Percentiles rank a stretch among this genome's conserved stretches.
These are phyloP conservation scores for Choreutis nemorana DNA, from an alignment of 2,888 invertebrate species.

Conservation along the genomic window DNA sequence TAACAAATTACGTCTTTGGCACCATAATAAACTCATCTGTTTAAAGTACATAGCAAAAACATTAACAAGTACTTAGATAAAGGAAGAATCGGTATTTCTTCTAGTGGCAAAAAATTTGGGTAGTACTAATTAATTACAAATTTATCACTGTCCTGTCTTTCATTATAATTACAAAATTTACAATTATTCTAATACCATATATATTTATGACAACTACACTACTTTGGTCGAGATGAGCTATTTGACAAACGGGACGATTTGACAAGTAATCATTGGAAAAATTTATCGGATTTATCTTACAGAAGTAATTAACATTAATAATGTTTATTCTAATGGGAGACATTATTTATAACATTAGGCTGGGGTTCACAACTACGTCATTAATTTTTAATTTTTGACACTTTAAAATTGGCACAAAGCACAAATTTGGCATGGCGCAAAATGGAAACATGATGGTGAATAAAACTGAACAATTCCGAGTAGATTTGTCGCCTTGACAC, in stretches of 20 bases:
- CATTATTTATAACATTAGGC: slow-evolving; percentile 19
- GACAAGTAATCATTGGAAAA: background rate
- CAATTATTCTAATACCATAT: slow-evolving; percentile 16
- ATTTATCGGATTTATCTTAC: background rate
- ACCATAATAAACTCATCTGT: too few relatives aligned
- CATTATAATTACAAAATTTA: slow-evolving; percentile 43
- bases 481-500: too few relatives aligned
- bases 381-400: slow-evolving; percentile 10
- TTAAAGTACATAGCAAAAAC: too few relatives aligned
- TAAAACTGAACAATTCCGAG: too few relatives aligned
- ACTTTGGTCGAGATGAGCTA: slow-evolving; percentile 19
- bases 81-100: too few relatives aligned
- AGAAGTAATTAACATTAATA: background rate
- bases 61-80: too few relatives aligned
- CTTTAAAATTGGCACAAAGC: too few relatives aligned
- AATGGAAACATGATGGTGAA: too few relatives aligned
- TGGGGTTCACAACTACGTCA: slow-evolving; percentile 30
- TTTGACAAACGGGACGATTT: background rate
- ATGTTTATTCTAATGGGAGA: slow-evolving; percentile 22
- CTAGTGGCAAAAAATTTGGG: too few relatives aligned
- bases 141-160: slow-evolving; percentile 47
- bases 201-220: slow-evolving; percentile 11
- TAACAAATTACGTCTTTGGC: too few relatives aligned
- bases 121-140: too few relatives aligned
- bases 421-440: too few relatives aligned